phyloP scores from a whole-genome alignment of 2,113 vertebrate genomes.

The Hypomesus transpacificus region DNA sequence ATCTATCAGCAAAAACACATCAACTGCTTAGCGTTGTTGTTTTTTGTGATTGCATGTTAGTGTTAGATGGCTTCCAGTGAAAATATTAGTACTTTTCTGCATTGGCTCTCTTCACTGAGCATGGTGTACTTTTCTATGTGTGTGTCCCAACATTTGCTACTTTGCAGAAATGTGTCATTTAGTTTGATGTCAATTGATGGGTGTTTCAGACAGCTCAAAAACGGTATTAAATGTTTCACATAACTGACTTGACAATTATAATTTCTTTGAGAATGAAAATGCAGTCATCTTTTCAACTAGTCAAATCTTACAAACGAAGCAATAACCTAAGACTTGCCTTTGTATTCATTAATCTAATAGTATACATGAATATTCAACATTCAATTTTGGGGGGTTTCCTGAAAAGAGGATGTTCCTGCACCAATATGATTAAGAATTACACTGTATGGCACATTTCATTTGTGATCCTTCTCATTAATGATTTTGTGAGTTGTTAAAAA shows the following conservation, averaged over 20 bases:
- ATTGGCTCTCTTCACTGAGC: slow-evolving; percentile 31
- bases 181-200: no score
- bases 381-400: no score
- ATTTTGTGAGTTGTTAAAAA: slow-evolving; percentile 36
- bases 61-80: slow-evolving; percentile 45
- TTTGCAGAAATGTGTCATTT: slow-evolving; percentile 15
- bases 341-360: no score
- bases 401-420: background rate
- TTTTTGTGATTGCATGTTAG: slow-evolving; percentile 51
- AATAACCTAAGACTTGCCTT: background rate
- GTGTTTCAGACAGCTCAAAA: no score
- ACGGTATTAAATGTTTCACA: no score
- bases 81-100: slow-evolving; percentile 55
- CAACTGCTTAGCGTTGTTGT: slow-evolving; percentile 47
- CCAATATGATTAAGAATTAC: slow-evolving; percentile 10
- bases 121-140: slow-evolving; percentile 19
- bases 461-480: slow-evolving; percentile 32
- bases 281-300: no score
- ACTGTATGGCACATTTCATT: slow-evolving; percentile 27
- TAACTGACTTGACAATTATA: no score
- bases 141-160: slow-evolving; percentile 24
- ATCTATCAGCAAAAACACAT: slow-evolving; percentile 32
- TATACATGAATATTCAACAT: no score
- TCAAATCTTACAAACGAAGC: background rate
- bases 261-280: no score